Conservation (phyloP, 2,888 invertebrate species). For the Agonopterix arenella region DNA sequence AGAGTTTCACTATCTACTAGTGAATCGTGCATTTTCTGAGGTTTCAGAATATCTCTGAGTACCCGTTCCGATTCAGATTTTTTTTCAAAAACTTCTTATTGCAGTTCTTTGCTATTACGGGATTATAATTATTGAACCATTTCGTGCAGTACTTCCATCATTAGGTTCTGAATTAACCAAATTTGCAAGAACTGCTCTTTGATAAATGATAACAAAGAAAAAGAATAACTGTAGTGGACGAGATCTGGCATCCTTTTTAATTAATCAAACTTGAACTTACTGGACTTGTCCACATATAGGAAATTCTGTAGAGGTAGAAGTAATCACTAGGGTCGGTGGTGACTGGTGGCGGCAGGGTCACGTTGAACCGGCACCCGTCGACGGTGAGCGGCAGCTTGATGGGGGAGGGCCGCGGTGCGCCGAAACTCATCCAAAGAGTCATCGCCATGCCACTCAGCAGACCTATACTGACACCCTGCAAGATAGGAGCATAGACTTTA, state of each 20-base stretch:
- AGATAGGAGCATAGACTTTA: constrained; percentile 8
- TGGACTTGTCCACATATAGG: constrained; percentile 84
- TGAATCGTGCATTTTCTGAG: too few relatives aligned
- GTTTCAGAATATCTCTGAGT: too few relatives aligned
- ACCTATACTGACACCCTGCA: constrained; percentile 83
- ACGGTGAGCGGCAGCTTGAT: constrained; percentile 74
- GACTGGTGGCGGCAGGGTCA: constrained; percentile 23
- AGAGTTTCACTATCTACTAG: too few relatives aligned
- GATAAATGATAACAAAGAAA: neutral
- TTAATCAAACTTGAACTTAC: constrained; percentile 32
- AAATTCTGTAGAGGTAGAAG: constrained; percentile 82
- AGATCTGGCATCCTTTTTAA: too few relatives aligned
- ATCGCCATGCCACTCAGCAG: constrained; percentile 79
- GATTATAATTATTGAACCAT: too few relatives aligned
- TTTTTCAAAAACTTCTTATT: too few relatives aligned
- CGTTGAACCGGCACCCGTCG: constrained; percentile 71
- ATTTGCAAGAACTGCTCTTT: neutral
- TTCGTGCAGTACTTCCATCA: too few relatives aligned
- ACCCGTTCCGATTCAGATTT: too few relatives aligned
- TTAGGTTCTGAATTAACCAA: neutral
- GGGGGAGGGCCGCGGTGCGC: constrained; percentile 82
- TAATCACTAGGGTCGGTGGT: constrained; percentile 42
- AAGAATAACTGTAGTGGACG: too few relatives aligned
- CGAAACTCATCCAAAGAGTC: constrained; percentile 91
- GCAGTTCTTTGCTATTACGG: too few relatives aligned